phyloP scores from a whole-genome alignment of 2,113 vertebrate species.

The Balaeniceps rex region DNA sequence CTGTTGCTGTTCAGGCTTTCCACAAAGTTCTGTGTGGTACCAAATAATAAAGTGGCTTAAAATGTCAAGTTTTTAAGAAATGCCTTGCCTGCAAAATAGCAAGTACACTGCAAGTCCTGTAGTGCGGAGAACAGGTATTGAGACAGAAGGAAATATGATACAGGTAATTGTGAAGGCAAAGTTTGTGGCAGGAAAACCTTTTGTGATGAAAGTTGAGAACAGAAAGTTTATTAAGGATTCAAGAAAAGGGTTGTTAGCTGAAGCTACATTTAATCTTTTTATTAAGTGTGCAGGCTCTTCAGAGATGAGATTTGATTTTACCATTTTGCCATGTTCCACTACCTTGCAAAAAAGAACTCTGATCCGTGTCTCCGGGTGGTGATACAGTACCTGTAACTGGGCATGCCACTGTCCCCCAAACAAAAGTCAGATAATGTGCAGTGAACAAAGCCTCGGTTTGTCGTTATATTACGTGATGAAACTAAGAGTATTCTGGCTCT shows the following conservation, averaged over 20 bases:
- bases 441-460: neutral
- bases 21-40: neutral
- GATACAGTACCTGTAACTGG: neutral
- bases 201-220: neutral
- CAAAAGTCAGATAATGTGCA: neutral
- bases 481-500: neutral
- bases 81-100: neutral
- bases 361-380: neutral
- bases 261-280: neutral
- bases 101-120: neutral
- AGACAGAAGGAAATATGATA: neutral
- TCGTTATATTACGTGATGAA: neutral
- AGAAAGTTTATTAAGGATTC: neutral
- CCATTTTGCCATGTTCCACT: neutral
- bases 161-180: neutral
- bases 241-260: neutral
- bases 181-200: neutral
- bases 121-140: neutral
- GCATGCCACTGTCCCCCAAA: neutral
- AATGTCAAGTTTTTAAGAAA: neutral
- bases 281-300: neutral
- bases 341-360: rapidly evolving
- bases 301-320: neutral
- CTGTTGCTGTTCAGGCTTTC: neutral
- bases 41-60: neutral